These are phyloP conservation scores for Phorcus lineatus DNA, from an alignment of 2,888 invertebrate species.

Conservation along the genomic window DNA sequence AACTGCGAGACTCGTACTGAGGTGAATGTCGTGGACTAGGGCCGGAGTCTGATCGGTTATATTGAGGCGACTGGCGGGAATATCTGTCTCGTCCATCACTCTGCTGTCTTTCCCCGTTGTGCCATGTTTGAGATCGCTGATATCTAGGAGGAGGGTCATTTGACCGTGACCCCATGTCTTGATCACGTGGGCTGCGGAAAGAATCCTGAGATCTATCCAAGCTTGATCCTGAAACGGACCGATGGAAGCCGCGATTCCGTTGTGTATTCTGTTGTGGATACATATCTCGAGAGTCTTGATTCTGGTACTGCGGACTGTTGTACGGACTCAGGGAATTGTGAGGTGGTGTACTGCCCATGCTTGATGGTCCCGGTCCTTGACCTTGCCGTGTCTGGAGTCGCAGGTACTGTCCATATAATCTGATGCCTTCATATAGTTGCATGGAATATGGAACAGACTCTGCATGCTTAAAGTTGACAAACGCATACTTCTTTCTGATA, in stretches of 20 bases:
- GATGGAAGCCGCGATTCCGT: not conserved
- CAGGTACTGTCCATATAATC: slow-evolving; percentile 79
- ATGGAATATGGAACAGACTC: slow-evolving; percentile 86
- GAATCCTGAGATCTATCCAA: slow-evolving; percentile 15
- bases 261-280: not conserved
- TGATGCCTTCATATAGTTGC: slow-evolving; percentile 84
- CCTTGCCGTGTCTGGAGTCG: slow-evolving; percentile 43
- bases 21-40: not conserved
- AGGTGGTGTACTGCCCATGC: not conserved
- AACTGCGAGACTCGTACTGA: slow-evolving; percentile 16
- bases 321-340: slow-evolving; percentile 9
- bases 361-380: slow-evolving; percentile 46
- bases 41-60: too few species aligned
- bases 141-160: slow-evolving; percentile 32
- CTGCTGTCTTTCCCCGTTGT: slow-evolving; percentile 37
- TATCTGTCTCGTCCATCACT: slow-evolving; percentile 12
- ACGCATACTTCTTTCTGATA: slow-evolving; percentile 84
- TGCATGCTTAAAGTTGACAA: slow-evolving; percentile 86
- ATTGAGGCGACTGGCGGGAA: slow-evolving; percentile 13
- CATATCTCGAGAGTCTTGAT: not conserved
- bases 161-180: not conserved
- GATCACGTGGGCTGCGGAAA: slow-evolving; percentile 6
- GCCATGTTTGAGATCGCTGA: slow-evolving; percentile 50
- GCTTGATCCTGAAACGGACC: slow-evolving; percentile 16
- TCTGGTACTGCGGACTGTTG: not conserved